Base-by-base conservation (phyloP, 2,797 vertebrate genomes). In the Miichthys miiuy region DNA sequence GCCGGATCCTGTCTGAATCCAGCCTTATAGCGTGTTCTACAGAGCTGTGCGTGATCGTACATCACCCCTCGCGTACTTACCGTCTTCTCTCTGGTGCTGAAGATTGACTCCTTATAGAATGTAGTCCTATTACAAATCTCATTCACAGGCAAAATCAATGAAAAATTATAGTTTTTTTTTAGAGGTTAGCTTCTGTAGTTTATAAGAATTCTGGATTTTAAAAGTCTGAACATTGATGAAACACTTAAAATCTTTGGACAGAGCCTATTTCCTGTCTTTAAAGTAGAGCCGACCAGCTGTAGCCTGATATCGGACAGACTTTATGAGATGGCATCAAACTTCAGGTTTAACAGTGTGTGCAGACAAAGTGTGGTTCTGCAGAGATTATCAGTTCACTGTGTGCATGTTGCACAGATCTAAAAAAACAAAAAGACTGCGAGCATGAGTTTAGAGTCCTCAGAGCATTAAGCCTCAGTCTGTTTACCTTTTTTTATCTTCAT, bases 371-470 rank as follows among this genome's bases (percentile, higher is more conserved):
- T 12, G 5, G 9, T 50, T 70, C 42, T 17, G 5, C 21, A 38
- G 12, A 0, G 13, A 46, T 30, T 11, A 61, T 71, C 38, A 16
- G 4, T 61, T 2, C 54, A 34, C 34, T 2, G 30, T 6, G 47
- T 55, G 54, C 21, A 41, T 12, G 60, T 10, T 54, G 10, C 27
- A 41, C 20, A 27, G 68, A 23, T 61, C 44, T 51, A 12, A 21
- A 34, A 34, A 21, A 48, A 50, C 50, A 30, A 30, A 27, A 47
- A 56, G 47, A 63, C 9, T 1, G 4, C 8, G 6, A 57, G 47
- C 68, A 17, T 63, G 30, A 25, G 51, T 30, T 75, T 11, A 30
- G 47, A 55, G 41, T 60, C 23, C n/a, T 46, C 50, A 50, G 63
- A 50, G 42, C 68, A 57, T 57, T 2, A 8, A 55, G 20, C 23